phyloP scores from a whole-genome alignment of 2,888 invertebrate genomes.

The Lasioglossum villosulum region DNA sequence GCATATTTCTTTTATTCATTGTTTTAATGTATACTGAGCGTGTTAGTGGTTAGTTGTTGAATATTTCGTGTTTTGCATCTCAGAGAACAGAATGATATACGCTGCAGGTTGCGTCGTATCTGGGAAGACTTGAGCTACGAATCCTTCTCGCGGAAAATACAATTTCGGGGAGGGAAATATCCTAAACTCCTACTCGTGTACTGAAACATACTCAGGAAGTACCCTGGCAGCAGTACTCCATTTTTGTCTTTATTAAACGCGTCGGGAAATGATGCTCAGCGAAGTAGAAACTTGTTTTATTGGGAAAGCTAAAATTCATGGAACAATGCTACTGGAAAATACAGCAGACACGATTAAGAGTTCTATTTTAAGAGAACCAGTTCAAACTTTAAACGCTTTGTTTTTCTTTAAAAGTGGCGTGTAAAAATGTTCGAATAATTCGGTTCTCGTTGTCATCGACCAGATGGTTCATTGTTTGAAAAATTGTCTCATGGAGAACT shows the following conservation, averaged over 20 bases:
- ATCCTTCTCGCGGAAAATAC: background rate
- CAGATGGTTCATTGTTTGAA: background rate
- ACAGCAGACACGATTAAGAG: too few relatives aligned
- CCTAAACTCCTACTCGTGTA: background rate
- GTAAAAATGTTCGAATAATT: background rate
- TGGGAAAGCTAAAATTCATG: background rate
- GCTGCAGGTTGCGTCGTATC: background rate
- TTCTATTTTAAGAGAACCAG: background rate
- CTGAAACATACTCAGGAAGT: background rate
- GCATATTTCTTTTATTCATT: background rate
- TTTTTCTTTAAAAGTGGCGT: background rate
- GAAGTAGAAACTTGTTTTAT: background rate
- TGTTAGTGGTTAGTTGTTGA: background rate
- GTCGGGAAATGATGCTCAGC: background rate
- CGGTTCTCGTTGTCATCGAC: background rate
- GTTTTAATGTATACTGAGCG: background rate
- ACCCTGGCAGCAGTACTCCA: background rate
- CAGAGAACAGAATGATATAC: background rate
- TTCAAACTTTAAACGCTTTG: background rate
- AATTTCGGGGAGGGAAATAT: background rate
- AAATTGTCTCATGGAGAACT: background rate
- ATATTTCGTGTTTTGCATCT: background rate
- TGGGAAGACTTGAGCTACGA: slow-evolving; percentile 1
- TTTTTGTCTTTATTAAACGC: background rate
- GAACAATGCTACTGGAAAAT: background rate